Evolutionary conservation across 2,888 invertebrate species (phyloP).

Genomic region (Leucoma salicis): DNA sequence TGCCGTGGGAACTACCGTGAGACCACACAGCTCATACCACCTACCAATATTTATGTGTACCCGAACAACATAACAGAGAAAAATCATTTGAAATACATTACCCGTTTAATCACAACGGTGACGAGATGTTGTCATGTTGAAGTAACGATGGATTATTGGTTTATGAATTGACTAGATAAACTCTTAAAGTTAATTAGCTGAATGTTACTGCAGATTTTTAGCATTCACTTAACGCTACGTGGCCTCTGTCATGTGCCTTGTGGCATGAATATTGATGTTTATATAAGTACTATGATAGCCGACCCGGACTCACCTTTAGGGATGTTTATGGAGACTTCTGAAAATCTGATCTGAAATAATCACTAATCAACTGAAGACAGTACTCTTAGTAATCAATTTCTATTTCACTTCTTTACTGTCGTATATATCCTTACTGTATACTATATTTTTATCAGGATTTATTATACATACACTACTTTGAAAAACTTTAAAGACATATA

Average conservation of each 20-base stretch:
- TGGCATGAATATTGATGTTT: not conserved
- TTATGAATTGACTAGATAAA: not conserved
- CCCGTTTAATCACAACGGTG: not conserved
- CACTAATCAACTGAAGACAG: too few relatives aligned
- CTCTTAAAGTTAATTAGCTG: slow-evolving; percentile 36
- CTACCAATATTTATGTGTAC: slow-evolving; percentile 6
- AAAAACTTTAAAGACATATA: too few relatives aligned
- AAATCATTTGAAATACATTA: slow-evolving; percentile 5
- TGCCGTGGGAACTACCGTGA: slow-evolving; percentile 68
- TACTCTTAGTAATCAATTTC: too few relatives aligned
- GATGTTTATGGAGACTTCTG: too few relatives aligned
- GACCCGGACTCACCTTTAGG: not conserved
- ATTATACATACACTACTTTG: too few relatives aligned
- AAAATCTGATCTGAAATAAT: too few relatives aligned
- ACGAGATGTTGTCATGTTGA: not conserved
- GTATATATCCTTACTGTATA: too few relatives aligned
- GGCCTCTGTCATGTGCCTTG: slow-evolving; percentile 49
- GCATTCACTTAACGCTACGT: slow-evolving; percentile 43
- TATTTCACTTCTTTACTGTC: too few relatives aligned
- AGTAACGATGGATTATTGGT: slow-evolving; percentile 16
- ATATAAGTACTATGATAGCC: not conserved
- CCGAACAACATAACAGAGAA: not conserved
- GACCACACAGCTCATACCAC: slow-evolving; percentile 37
- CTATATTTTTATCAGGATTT: too few relatives aligned
- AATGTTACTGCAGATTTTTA: slow-evolving; percentile 55